Percentiles rank a stretch among this genome's conserved stretches.
Evolutionary conservation across 2,113 vertebrate species (phyloP).

Genomic region (Tachycineta bicolor): DNA sequence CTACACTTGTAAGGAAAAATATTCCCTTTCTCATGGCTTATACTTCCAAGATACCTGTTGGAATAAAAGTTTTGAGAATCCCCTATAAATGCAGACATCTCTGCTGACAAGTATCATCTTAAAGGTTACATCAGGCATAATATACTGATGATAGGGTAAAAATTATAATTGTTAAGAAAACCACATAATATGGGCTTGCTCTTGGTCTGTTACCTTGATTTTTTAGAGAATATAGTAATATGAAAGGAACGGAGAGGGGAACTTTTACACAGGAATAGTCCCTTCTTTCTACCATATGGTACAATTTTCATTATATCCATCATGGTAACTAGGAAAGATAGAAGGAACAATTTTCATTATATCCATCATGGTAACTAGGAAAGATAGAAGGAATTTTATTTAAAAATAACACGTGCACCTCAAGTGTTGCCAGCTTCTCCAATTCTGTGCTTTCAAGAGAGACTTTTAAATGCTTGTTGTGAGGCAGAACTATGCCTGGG

Average conservation of each 20-base stretch:
- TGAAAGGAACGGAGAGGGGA: neutral
- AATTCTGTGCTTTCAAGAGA: neutral
- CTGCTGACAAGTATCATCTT: neutral
- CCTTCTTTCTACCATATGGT: neutral
- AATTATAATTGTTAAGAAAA: neutral
- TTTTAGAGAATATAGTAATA: neutral
- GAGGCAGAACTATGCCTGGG: neutral
- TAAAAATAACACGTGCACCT: neutral
- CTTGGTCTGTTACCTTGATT: neutral
- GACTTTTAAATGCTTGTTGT: neutral
- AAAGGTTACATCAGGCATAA: neutral
- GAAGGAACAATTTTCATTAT: neutral
- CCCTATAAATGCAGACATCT: neutral
- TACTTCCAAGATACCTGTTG: neutral
- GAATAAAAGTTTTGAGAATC: neutral
- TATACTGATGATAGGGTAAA: neutral
- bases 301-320: neutral
- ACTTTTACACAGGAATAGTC: neutral
- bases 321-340: neutral
- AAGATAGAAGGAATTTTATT: neutral
- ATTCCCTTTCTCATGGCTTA: neutral
- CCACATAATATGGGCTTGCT: neutral
- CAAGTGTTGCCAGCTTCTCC: neutral
- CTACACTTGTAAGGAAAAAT: neutral
- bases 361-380: neutral